Evolutionary conservation across 2,113 vertebrate genomes (phyloP).

Genomic region (Crotophaga sulcirostris): DNA sequence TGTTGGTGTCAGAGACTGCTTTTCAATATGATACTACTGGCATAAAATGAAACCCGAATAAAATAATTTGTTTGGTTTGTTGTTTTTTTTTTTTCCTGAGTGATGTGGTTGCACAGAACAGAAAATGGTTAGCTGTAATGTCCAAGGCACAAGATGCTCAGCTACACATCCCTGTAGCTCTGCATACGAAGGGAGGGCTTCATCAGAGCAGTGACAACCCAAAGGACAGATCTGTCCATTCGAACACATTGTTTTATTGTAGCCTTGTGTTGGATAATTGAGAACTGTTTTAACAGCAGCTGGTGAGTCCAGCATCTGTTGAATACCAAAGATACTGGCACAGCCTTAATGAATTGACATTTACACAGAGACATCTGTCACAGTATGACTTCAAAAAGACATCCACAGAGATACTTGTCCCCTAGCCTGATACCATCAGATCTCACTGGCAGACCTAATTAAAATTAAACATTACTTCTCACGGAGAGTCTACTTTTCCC

Average conservation of each 20-base stretch:
- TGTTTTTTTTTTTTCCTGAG: not conserved
- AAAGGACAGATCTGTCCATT: not conserved
- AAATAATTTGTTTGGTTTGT: not conserved
- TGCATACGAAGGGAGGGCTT: not conserved
- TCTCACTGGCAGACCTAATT: not conserved
- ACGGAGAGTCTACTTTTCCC: not conserved
- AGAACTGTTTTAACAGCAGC: not conserved
- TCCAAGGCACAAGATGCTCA: accelerated
- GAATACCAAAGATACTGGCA: not conserved
- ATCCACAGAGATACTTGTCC: not conserved
- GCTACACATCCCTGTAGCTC: not conserved
- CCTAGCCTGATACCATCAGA: not conserved
- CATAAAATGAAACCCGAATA: not conserved
- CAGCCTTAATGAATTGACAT: not conserved
- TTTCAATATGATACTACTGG: not conserved
- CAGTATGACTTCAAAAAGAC: not conserved
- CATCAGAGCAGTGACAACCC: not conserved
- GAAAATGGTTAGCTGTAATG: not conserved
- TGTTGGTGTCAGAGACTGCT: not conserved
- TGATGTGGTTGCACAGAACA: not conserved
- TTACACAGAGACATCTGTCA: not conserved
- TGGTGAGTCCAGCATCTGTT: not conserved
- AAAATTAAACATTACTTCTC: not conserved
- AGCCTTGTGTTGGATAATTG: not conserved
- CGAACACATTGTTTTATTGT: not conserved